Evolutionary conservation across 2,113 vertebrate genomes (phyloP).

Genomic region (Urocolius indicus): DNA sequence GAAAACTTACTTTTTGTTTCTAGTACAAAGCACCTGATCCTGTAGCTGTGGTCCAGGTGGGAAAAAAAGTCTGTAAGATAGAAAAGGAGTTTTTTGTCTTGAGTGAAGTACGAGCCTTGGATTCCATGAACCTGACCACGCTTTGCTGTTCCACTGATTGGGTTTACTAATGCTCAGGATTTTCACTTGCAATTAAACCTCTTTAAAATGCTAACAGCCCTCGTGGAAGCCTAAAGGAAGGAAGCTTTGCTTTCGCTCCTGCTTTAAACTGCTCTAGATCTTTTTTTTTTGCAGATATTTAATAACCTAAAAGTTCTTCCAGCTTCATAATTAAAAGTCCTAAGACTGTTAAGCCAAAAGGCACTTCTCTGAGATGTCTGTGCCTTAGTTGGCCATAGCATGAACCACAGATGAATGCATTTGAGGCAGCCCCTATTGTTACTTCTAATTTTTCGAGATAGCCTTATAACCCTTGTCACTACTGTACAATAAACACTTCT

Average conservation of each 20-base stretch:
- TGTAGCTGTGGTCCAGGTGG: not conserved
- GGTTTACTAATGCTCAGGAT: not conserved
- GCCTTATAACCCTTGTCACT: not conserved
- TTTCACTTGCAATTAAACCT: constrained; percentile 51
- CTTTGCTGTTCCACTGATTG: not conserved
- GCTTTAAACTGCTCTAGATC: constrained; percentile 3
- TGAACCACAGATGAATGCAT: not conserved
- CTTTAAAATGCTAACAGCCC: constrained; percentile 33
- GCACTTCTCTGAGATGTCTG: not conserved
- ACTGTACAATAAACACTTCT: not conserved
- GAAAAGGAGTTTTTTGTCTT: not conserved
- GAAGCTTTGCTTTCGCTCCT: constrained; percentile 47
- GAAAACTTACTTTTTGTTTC: not conserved
- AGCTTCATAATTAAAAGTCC: not conserved
- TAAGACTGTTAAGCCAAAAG: not conserved
- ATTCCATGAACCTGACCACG: not conserved
- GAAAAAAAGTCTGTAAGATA: not conserved
- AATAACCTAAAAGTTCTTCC: not conserved
- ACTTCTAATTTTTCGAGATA: not conserved
- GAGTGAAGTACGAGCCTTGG: not conserved
- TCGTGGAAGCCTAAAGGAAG: not conserved
- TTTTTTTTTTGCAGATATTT: not conserved
- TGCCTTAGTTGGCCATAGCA: not conserved
- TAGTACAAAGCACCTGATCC: not conserved
- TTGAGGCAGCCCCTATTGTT: not conserved